Base-by-base conservation (phyloP, 2,797 vertebrate genomes). In the Molossus alvarezi region DNA sequence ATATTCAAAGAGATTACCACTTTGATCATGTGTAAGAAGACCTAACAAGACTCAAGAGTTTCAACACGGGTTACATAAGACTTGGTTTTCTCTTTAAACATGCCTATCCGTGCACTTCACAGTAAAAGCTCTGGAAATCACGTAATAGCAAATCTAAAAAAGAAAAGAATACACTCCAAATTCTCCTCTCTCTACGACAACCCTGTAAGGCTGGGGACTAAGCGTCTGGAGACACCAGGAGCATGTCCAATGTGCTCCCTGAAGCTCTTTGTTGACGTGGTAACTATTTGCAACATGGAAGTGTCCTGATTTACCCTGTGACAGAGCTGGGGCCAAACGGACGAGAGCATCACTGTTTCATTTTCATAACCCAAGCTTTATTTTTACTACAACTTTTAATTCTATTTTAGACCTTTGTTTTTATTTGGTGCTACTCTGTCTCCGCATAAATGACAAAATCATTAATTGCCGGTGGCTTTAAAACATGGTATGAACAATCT, bases 21-120 rank as follows among this genome's bases (percentile, higher is more conserved):
- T 80, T 45, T 72, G 9, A 20, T 67, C 17, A 45, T 18, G 62
- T 60, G 5, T 48, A 33, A 23, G 41, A 48, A 94, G 29, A 71
- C 27, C 13, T 60, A 72, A 53, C 6, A 41, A 72, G 21, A 17
- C 9, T 69, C 45, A 88, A 6, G 20, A 58, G 71, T 94, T 82
- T 6, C 37, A 88, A 67, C 7, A 48, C 27, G 64, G 93, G 82
- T 72, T 81, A 60, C 25, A 41, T 57, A 48, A 33, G 25, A 9
- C 6, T 86, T 71, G 60, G 51, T 55, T 76, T 90, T 48, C 77
- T 92, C 51, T 67, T 81, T n/a, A 79, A 90, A 48, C 29, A 88
- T 51, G 9, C 1, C 45, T 81, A 14, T 37, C 77, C 4, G 27
- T 58, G 27, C 0, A 71, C 75, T 95, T 95, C 83, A 53, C 1